These are phyloP conservation scores for Dasypolia templi DNA, from an alignment of 2,888 invertebrate species.

Conservation along the genomic window DNA sequence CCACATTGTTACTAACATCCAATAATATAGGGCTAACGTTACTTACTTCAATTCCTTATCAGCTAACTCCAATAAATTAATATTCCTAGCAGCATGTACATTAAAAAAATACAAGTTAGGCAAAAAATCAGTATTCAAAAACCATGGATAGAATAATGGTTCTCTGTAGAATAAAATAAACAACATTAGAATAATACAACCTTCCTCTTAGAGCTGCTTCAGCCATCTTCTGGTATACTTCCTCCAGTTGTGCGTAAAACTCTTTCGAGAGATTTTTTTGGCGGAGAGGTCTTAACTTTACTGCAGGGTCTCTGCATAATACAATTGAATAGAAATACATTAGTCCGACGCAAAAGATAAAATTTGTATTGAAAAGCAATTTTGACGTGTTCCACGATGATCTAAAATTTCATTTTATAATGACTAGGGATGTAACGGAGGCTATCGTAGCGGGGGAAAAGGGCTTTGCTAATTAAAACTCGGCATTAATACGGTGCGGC, in stretches of 20 bases:
- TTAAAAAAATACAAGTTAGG: slow-evolving; percentile 34
- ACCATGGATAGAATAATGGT: neutral
- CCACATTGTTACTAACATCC: too few relatives aligned
- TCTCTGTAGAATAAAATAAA: neutral
- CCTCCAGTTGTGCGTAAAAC: slow-evolving; percentile 89
- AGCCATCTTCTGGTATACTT: slow-evolving; percentile 91
- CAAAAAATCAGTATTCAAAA: neutral
- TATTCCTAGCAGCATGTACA: slow-evolving; percentile 83
- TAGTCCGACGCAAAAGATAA: neutral
- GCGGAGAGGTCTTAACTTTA: slow-evolving; percentile 90
- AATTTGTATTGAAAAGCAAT: neutral
- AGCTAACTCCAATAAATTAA: slow-evolving; percentile 81
- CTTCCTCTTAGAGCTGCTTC: slow-evolving; percentile 90
- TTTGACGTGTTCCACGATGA: neutral
- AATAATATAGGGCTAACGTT: too few relatives aligned
- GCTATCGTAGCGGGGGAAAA: neutral
- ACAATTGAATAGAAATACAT: slow-evolving; percentile 1
- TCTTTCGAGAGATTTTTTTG: slow-evolving; percentile 91
- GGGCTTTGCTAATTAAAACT: too few relatives aligned
- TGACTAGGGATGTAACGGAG: neutral
- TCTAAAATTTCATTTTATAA: neutral
- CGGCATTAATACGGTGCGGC: too few relatives aligned
- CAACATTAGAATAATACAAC: slow-evolving; percentile 74
- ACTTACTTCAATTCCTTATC: slow-evolving; percentile 81
- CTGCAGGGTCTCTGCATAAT: slow-evolving; percentile 79